These are phyloP conservation scores for Drepana arcuata DNA, from an alignment of 1,140 invertebrate species.

Conservation along the genomic window DNA sequence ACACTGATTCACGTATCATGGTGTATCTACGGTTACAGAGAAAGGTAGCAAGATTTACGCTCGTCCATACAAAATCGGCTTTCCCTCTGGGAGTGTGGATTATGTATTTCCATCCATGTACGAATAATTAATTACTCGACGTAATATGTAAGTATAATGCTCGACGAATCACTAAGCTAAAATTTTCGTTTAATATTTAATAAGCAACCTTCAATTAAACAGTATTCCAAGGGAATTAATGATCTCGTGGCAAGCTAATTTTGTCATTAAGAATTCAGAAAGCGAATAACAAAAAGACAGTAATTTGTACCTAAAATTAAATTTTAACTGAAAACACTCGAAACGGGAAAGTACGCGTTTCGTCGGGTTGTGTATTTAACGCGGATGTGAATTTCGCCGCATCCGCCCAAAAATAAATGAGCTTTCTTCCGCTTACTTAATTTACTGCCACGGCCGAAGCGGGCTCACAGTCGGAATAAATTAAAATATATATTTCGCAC, in stretches of 20 bases:
- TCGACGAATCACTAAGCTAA: constrained; percentile 10
- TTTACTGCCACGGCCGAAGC: constrained; percentile 50
- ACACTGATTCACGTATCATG: too few species aligned
- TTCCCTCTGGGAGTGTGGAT: too few species aligned
- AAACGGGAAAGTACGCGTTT: constrained; percentile 40
- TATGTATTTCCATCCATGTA: constrained; percentile 2
- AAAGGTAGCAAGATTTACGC: too few species aligned
- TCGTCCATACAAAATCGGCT: too few species aligned
- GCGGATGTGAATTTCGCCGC: constrained; percentile 65
- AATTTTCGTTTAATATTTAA: constrained; percentile 24
- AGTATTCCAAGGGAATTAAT: constrained; percentile 20
- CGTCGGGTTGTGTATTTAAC: constrained; percentile 64
- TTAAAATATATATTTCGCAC: constrained; percentile 64
- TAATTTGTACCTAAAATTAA: constrained; percentile 58
- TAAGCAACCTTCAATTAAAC: constrained; percentile 22
- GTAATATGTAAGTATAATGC: constrained; percentile 12
- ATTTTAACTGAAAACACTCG: constrained; percentile 63
- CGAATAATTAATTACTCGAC: constrained; percentile 14
- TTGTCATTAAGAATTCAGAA: constrained; percentile 46
- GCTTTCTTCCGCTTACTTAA: constrained; percentile 70
- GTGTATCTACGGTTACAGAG: too few species aligned
- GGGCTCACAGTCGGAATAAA: constrained; percentile 44
- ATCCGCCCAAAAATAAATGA: constrained; percentile 69
- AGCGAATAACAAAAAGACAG: constrained; percentile 63
- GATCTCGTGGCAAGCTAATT: constrained; percentile 20